Percentiles rank a stretch among this genome's conserved stretches.
Conservation (phyloP, 2,113 vertebrate species). For the Paramormyrops kingsleyae region DNA sequence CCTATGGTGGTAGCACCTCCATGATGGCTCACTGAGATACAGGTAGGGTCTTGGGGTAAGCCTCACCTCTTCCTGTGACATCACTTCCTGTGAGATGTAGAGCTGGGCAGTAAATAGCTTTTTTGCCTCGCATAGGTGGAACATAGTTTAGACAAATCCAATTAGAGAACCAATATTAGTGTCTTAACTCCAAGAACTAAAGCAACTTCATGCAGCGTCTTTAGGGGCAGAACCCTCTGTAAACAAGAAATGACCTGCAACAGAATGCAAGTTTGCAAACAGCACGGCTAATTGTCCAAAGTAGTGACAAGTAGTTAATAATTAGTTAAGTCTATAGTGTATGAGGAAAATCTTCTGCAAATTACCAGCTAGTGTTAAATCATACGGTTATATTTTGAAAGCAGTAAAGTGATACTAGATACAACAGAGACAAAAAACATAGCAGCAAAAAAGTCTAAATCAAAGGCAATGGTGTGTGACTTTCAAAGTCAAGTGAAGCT, state of each 20-base stretch:
- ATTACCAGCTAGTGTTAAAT: not conserved
- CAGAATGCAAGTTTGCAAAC: not conserved
- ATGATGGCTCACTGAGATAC: not conserved
- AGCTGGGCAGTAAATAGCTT: not conserved
- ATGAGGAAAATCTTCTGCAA: not conserved
- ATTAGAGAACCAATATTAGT: not conserved
- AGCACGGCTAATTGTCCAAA: not conserved
- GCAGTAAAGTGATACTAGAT: not conserved
- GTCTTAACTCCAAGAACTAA: not conserved
- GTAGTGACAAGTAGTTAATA: conserved; percentile 9
- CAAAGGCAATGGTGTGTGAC: conserved; percentile 9
- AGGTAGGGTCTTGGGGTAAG: not conserved
- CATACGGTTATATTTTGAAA: not conserved
- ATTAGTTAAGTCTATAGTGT: not conserved
- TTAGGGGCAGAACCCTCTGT: not conserved
- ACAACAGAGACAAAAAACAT: not conserved
- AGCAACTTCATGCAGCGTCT: not conserved
- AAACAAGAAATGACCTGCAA: not conserved
- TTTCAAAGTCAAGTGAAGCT: conserved; percentile 9
- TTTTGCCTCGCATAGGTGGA: not conserved
- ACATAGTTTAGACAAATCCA: not conserved
- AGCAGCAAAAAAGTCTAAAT: conserved; percentile 24
- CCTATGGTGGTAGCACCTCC: not conserved
- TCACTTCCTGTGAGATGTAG: conserved; percentile 13
- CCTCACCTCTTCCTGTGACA: not conserved